Evolutionary conservation across 2,888 invertebrate genomes (phyloP).

Genomic region (Drepanosiphum platanoidis): DNA sequence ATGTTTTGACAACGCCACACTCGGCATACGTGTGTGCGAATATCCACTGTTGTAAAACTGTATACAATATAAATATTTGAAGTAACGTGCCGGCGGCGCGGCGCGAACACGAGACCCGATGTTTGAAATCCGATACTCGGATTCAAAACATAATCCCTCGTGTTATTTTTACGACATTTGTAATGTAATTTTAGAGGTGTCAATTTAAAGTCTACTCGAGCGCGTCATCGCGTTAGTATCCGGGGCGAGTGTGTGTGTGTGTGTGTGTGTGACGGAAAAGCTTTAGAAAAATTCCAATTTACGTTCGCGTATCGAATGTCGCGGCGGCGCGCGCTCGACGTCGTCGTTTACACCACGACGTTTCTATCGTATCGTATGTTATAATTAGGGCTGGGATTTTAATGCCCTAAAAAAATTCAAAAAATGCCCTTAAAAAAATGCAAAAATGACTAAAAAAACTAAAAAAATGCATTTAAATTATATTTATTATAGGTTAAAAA

Average conservation of each 20-base stretch:
- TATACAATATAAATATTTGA: slow-evolving; percentile 24
- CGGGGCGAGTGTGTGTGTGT: no score
- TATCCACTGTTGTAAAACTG: not conserved
- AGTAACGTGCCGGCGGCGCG: not conserved
- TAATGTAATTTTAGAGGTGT: slow-evolving; percentile 3
- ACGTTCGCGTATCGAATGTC: not conserved
- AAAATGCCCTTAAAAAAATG: no score
- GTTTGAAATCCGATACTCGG: slow-evolving; percentile 6
- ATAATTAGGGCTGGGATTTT: no score
- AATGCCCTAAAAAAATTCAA: no score
- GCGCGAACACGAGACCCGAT: no score
- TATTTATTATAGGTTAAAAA: no score
- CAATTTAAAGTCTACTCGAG: not conserved
- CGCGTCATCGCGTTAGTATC: no score
- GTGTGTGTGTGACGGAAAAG: not conserved
- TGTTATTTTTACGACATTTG: not conserved
- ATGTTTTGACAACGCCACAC: not conserved
- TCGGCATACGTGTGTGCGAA: no score
- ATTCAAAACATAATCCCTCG: not conserved
- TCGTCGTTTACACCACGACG: no score
- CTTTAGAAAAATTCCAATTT: not conserved
- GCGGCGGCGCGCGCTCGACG: not conserved
- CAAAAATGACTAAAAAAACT: no score
- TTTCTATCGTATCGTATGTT: no score
- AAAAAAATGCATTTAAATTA: no score